Evolutionary conservation across 2,113 vertebrate genomes (phyloP).

Genomic region (Pholis gunnellus): DNA sequence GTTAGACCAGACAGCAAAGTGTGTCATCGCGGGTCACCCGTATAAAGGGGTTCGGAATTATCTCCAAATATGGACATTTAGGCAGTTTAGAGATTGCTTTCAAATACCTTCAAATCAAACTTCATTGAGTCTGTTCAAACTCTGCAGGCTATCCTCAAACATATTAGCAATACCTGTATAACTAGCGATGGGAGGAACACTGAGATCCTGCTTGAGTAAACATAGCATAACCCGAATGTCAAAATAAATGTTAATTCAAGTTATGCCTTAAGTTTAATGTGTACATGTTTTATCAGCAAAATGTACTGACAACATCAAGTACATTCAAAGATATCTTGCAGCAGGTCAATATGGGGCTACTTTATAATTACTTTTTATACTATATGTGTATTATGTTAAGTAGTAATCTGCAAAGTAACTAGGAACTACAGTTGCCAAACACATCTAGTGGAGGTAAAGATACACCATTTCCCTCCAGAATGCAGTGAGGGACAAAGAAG

Average conservation of each 20-base stretch:
- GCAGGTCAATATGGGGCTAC: not conserved
- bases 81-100: not conserved
- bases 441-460: too few relatives aligned
- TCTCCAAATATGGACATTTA: not conserved
- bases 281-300: not conserved
- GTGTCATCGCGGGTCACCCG: not conserved
- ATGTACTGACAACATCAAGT: not conserved
- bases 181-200: not conserved
- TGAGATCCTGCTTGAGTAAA: not conserved
- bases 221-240: not conserved
- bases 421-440: not conserved
- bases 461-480: not conserved
- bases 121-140: not conserved
- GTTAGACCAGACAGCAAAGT: not conserved
- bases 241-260: not conserved
- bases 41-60: too few relatives aligned
- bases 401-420: not conserved
- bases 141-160: not conserved
- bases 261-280: not conserved
- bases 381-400: not conserved
- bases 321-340: not conserved
- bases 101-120: not conserved
- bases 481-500: not conserved
- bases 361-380: not conserved
- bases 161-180: not conserved